Evolutionary conservation across 1,140 invertebrate species (phyloP).

Genomic region (Temnothorax nylanderi): DNA sequence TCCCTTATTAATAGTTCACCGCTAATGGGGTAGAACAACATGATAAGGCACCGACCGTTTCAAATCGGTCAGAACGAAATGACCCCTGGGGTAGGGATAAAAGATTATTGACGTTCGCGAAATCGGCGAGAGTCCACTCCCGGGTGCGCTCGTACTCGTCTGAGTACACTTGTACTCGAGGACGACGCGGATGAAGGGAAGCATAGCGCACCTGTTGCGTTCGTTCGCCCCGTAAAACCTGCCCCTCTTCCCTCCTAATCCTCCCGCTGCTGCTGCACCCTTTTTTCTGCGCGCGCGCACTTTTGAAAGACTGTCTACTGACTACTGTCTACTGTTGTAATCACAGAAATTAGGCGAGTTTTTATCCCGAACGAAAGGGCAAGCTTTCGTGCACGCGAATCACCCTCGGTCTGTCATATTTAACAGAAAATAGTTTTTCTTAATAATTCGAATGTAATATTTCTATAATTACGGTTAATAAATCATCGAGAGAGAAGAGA

Average conservation of each 20-base stretch:
- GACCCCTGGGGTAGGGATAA: background rate
- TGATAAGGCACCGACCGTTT: constrained; percentile 5
- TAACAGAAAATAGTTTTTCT: background rate
- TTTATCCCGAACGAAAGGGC: background rate
- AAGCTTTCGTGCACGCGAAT: background rate
- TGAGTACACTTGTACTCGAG: constrained; percentile 38
- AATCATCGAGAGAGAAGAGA: background rate
- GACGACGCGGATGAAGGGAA: constrained; percentile 44
- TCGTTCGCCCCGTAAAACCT: constrained; percentile 70
- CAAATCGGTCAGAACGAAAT: background rate
- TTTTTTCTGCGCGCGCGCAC: constrained; percentile 50
- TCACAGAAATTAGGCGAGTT: background rate
- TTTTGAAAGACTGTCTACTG: background rate
- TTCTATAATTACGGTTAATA: background rate
- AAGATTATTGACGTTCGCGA: constrained; percentile 38
- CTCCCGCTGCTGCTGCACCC: background rate
- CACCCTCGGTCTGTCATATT: background rate
- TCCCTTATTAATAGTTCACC: constrained; percentile 1
- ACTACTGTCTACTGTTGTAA: background rate
- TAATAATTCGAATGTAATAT: background rate
- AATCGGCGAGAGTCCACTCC: background rate
- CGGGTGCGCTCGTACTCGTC: constrained; percentile 18
- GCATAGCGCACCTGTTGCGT: constrained; percentile 73
- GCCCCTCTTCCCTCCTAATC: constrained; percentile 18
- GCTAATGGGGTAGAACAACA: background rate